A percentile compares a stretch with the other conserved stretches of the same genome.
Evolutionary conservation across 1,140 invertebrate genomes (phyloP).

Genomic region (Ridgeia piscesae): DNA sequence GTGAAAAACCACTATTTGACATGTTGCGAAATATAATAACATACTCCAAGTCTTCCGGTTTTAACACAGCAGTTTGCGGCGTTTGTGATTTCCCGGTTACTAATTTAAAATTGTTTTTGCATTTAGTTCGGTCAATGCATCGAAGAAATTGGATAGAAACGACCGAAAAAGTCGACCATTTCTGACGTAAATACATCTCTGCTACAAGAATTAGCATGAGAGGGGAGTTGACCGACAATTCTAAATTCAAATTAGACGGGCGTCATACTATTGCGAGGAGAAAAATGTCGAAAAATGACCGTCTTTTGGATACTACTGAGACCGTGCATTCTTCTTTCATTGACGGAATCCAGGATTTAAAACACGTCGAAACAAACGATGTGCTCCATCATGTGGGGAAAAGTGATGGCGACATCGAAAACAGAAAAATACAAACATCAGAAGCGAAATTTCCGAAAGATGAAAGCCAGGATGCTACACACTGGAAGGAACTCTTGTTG

Average conservation of each 20-base stretch:
- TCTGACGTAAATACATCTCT: not conserved
- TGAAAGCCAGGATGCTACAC: slow-evolving; percentile 40
- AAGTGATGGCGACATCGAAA: slow-evolving; percentile 8
- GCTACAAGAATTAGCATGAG: slow-evolving; percentile 10
- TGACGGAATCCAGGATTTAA: not conserved
- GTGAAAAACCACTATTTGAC: too few species aligned
- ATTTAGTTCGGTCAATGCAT: not conserved
- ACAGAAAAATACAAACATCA: not conserved
- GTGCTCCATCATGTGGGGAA: slow-evolving; percentile 7
- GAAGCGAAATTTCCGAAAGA: slow-evolving; percentile 15
- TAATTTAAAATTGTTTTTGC: not conserved
- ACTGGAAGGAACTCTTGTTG: slow-evolving; percentile 68
- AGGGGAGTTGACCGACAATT: slow-evolving; percentile 58
- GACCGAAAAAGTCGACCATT: slow-evolving; percentile 4
- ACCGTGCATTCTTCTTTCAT: not conserved
- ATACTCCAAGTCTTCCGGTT: too few species aligned
- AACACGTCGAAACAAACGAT: slow-evolving; percentile 5
- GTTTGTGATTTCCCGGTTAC: not conserved
- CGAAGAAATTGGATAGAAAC: not conserved
- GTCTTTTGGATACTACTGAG: not conserved
- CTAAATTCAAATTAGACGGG: slow-evolving; percentile 33
- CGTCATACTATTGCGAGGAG: slow-evolving; percentile 10
- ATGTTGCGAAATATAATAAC: too few species aligned
- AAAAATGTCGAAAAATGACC: slow-evolving; percentile 15
- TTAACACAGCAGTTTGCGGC: too few species aligned